Evolutionary conservation across 2,797 vertebrate species (phyloP), one percentile per base, ranked within the genome.

Genomic region (Scomberomorus guttatus): DNA sequence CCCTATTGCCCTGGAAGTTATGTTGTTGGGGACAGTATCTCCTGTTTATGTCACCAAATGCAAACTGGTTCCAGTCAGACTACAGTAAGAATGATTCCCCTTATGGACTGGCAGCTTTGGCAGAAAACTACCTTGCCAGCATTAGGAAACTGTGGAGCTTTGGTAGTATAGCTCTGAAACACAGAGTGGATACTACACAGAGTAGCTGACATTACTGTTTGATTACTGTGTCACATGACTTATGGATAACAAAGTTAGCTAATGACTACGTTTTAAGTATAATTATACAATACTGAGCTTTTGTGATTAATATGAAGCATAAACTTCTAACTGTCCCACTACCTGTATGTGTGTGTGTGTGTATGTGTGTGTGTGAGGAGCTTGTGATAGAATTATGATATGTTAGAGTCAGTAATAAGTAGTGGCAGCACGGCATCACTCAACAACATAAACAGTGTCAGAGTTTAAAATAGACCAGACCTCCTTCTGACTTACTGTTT

Each of bases 401-500:
- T 91, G 86, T 93, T 93, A 91, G 75, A 76, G 70, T 60, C 60
- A 70, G 78, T 85, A 82, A 79, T 88, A 89, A 92, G 89, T 88
- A 81, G 84, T 75, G 82, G 88, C 88, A 87, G 80, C 77, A 84
- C 57, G 90, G 82, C 90, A 90, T 87, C 93, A 90, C 91, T 93
- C 90, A 88, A 69, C 83, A 77, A 72, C 75, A 88, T 93, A 94
- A 95, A 94, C 90, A 90, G 81, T 94, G 95, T 94, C 94, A 92
- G 60, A 72, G 70, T 85, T 80, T 92, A 88, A 94, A 90, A 91
- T 56, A 92, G 65, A 81, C 69, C 93, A 93, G 92, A 85, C 64
- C 75, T 72, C 66, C 25, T 55, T 42, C 60, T 48, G 18, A 37
- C 48, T 65, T 13, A 70, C 55, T 63, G 64, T 72, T 65, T 56